Evolutionary conservation across 2,113 vertebrate species (phyloP), one percentile per base, ranked within the genome.

Genomic region (Zosterops hypoxanthus): DNA sequence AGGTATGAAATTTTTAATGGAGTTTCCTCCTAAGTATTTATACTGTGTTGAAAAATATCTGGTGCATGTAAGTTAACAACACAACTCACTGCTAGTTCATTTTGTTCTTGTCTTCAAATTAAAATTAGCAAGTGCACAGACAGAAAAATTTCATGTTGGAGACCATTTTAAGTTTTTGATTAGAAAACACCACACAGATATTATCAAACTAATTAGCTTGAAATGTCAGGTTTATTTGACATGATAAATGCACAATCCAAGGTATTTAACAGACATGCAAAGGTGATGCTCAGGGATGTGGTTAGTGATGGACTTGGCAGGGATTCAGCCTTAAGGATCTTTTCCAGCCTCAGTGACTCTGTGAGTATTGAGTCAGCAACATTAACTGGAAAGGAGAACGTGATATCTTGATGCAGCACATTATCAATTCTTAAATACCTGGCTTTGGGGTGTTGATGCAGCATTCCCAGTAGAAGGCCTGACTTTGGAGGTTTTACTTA

Each of bases 401-500:
- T 0, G 9, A 80, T 7, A 9, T 12, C 29, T 70, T 70, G 6
- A 78, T 10, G 13, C 29, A 83, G 41, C 28, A 61, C 9, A 19
- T 88, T 9, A 52, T 79, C 29, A 72, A 0, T 44, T 19, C 91
- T 63, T 25, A 82, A 81, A 90, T 96, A 99, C 99, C 99, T 99
- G 99, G 83, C 98, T 98, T 60, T 99, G 99, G 34, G 99, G 97
- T 70, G 98, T 98, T n/a, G 99, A 98, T 3, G 99, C 96, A 26
- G 99, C 97, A 87, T 98, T 99, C 52, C 99, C 99, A 42, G 99
- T 98, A 46, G 99, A 99, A 25, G 99, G 99, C 17, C 99, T 98
- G 36, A 99, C 99, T 98, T 99, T 99, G 21, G 99, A 99, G 9
- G 99, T 99, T 98, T 99, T 99, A 97, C 99, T 99, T 75, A 99